Base-by-base conservation (phyloP, 2,113 vertebrate genomes). In the Planiliza haematocheilus region DNA sequence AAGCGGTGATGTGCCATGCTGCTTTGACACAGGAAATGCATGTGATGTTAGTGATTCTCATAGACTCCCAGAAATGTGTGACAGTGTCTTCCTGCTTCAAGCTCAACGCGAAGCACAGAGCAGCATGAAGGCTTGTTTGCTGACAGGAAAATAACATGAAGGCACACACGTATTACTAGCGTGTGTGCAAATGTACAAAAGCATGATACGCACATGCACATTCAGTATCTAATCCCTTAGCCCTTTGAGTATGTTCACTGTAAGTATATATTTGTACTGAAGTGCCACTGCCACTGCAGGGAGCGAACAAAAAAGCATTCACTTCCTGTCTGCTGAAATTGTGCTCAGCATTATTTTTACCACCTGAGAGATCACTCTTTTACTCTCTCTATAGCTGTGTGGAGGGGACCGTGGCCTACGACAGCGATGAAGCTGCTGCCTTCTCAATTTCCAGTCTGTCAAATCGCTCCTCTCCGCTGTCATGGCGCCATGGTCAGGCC, bases 401-500 rank as follows among this genome's bases (percentile, higher is more conserved):
- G 62, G 96, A 98, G 82, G 96, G 92, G 85, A 92, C 90, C 39
- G 74, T 86, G 70, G 96, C 95, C 91, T 98, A 98, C 0, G 97
- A 99, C 93, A 97, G 96, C 0, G 96, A 99, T 0, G 97, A 99
- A 12, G 95, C 96, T 70, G 97, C 97, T 41, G 86, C 96, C 0
- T 95, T 95, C 74, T 97, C 96, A 0, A 84, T 98, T 41, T 96
- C 96, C 85, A 98, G 96, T 76, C 88, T 97, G 10, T 98, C 97
- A 56, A 99, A 97, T 84, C 96, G 96, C 77, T 98, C 97, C 0
- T 99, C 97, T 0, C 97, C 97, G 0, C 86, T 98, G 24, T 98
- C 97, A 2, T 98, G 97, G 97, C 96, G 95, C 75, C 96, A 98
- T 0, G 97, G 97, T 62, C 97, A 98, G 83, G 95, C 97, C 7